Evolutionary conservation across 2,113 vertebrate species (phyloP), one percentile per base, ranked within the genome.

Genomic region (Camelus dromedarius): DNA sequence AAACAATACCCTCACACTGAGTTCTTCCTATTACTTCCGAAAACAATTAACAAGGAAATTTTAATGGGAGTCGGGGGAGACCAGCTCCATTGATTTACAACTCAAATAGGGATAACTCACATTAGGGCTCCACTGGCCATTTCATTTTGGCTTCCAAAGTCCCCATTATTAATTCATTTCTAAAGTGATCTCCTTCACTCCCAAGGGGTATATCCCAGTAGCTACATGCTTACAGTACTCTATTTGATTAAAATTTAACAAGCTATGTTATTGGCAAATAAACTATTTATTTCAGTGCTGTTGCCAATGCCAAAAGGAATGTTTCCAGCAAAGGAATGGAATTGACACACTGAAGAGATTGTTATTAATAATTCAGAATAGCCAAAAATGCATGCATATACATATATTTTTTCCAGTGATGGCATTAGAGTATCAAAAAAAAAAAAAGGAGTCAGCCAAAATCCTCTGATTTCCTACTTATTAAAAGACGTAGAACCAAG

Each of bases 201-300:
- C 98, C 97, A 96, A 95, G 96, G 96, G 97, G 86, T 91, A 50
- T 85, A 96, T 97, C 89, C 5, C 84, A 87, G 90, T 95, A 98
- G 96, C 98, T 89, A 75, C 50, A 52, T 96, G 91, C 97, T 98
- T 96, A 96, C 97, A 96, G 96, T 84, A 84, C 93, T 93, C 95
- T 96, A 48, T 98, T 97, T 97, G 97, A 98, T 98, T 98, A 98
- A 98, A 98, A 97, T 98, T 98, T 98, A 98, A 98, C 0, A 35
- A 98, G 98, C 96, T 97, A 5, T 72, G 92, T 98, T 98, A 98
- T 97, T 98, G 98, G 97, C 97, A 98, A 98, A 97, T 97, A 92
- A 98, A 86, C 97, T 95, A 58, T 97, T 98, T 97, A 96, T 97
- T 96, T 97, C 48, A 1, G 67, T 88, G 89, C 94, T 62, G 42